These are phyloP conservation scores for Myopa testacea DNA, from an alignment of 2,888 invertebrate genomes.

Conservation along the genomic window DNA sequence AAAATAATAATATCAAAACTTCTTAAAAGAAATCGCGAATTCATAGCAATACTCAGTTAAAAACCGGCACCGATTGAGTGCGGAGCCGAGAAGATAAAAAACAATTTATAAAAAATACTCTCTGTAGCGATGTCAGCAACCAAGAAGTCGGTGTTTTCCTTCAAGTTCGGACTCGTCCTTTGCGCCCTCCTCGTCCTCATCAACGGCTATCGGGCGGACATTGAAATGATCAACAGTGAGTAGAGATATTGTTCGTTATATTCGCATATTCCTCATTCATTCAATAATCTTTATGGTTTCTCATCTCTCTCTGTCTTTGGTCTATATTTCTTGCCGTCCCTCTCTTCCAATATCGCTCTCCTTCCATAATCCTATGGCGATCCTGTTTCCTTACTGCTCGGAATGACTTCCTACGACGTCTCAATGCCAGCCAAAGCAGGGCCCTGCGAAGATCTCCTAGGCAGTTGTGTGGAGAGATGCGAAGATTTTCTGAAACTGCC, in stretches of 20 bases:
- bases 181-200: conserved; percentile 45
- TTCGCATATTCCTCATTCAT: too few relatives aligned
- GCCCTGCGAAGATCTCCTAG: conserved; percentile 62
- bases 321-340: not conserved
- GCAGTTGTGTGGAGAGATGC: conserved; percentile 62
- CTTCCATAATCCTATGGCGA: conserved; percentile 40
- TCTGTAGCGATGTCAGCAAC: not conserved
- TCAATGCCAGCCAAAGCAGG: conserved; percentile 64
- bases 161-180: conserved; percentile 44
- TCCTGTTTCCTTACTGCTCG: conserved; percentile 38
- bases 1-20: conserved; percentile 48
- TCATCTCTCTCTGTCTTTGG: conserved; percentile 33
- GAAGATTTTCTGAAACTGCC: conserved; percentile 56
- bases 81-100: conserved; percentile 45
- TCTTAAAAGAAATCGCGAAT: conserved; percentile 55
- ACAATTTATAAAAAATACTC: conserved; percentile 30
- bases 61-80: conserved; percentile 52
- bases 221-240: conserved; percentile 35
- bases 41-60: conserved; percentile 58
- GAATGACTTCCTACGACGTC: conserved; percentile 14
- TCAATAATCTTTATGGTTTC: too few relatives aligned
- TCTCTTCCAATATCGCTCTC: not conserved
- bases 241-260: too few relatives aligned
- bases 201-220: conserved; percentile 52
- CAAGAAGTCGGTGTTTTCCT: not conserved